phyloP scores from a whole-genome alignment of 2,797 vertebrate genomes.

The Takifugu rubripes region DNA sequence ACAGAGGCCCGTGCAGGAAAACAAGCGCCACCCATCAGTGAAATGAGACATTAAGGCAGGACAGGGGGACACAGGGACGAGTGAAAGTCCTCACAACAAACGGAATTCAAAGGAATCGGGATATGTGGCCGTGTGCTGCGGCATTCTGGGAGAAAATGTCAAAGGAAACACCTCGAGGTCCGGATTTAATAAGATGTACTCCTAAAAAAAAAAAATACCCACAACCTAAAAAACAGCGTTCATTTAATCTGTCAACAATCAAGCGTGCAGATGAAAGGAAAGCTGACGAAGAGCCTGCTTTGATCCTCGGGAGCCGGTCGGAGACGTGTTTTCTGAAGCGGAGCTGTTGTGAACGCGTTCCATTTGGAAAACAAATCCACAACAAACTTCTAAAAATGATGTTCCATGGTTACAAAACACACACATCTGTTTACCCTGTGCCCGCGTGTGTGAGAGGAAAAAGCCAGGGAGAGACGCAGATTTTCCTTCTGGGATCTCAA shows the following conservation, averaged over 20 bases:
- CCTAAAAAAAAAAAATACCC: neutral
- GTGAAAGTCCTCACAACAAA: no score
- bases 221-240: neutral
- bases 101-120: no score
- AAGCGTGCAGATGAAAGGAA: conserved; percentile 3
- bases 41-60: no score
- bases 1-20: no score
- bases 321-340: conserved; percentile 33
- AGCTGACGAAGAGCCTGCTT: neutral
- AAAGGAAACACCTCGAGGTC: neutral
- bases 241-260: neutral
- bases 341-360: conserved; percentile 61
- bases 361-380: conserved; percentile 66
- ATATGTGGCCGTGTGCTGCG: neutral
- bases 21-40: no score
- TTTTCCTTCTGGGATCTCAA: conserved; percentile 54
- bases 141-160: neutral
- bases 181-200: neutral
- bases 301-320: no score
- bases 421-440: conserved; percentile 29
- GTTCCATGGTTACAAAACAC: conserved; percentile 60
- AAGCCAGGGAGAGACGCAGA: neutral
- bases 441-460: conserved; percentile 17
- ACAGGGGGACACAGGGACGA: no score
- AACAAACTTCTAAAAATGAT: conserved; percentile 59